These are phyloP conservation scores for Callorhinus ursinus DNA, from an alignment of 2,113 vertebrate species.

Conservation along the genomic window DNA sequence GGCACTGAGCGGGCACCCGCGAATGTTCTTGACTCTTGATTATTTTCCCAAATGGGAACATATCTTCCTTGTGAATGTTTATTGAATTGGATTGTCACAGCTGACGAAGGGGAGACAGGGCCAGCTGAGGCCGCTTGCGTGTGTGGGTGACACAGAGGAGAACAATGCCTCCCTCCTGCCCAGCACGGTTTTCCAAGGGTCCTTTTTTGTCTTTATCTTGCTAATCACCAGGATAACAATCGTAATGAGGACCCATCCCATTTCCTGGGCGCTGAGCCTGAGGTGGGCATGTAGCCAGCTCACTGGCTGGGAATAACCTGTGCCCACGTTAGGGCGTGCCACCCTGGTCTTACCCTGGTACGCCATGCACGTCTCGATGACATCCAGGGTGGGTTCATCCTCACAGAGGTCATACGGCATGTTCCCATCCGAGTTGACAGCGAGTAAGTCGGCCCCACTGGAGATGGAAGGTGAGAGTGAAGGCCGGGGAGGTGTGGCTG, in stretches of 20 bases:
- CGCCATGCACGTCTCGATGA: conserved; percentile 98
- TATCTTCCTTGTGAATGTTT: conserved; percentile 59
- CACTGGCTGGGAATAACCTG: background rate
- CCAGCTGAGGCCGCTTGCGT: conserved; percentile 56
- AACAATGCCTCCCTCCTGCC: conserved; percentile 40
- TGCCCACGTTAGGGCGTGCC: background rate
- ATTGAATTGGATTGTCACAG: conserved; percentile 52
- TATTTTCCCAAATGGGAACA: conserved; percentile 64
- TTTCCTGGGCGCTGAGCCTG: background rate
- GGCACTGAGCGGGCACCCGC: conserved; percentile 19
- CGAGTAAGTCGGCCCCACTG: conserved; percentile 95
- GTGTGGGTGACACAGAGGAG: conserved; percentile 33
- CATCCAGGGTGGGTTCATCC: conserved; percentile 96
- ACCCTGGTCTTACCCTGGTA: conserved; percentile 91
- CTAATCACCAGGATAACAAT: background rate
- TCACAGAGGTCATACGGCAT: conserved; percentile 99
- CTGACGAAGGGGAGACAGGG: conserved; percentile 53
- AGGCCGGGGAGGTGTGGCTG: background rate
- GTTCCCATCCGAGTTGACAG: conserved; percentile 97
- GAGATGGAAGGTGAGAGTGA: conserved; percentile 57
- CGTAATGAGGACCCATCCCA: background rate
- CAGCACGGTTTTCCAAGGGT: background rate
- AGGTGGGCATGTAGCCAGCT: background rate
- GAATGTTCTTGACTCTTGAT: conserved; percentile 65
- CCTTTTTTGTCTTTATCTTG: background rate